Percentiles rank a stretch among this genome's conserved stretches.
Conservation (phyloP, 2,888 invertebrate genomes). For the Imbricaverruca yamaguchii region DNA sequence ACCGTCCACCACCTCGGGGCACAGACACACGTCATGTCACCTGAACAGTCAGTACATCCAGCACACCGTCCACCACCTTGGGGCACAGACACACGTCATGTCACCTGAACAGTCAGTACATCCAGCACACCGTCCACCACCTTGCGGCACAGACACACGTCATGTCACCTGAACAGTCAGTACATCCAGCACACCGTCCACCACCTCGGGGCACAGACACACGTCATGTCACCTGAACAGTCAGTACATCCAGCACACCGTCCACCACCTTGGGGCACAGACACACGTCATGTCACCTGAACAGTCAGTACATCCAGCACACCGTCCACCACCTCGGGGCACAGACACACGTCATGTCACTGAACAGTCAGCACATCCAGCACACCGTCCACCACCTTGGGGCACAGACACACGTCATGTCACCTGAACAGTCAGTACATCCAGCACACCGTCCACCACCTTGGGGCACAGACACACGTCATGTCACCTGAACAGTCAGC, state of each 20-base stretch:
- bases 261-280: constrained; percentile 61
- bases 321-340: constrained; percentile 69
- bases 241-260: constrained; percentile 80
- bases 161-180: no score
- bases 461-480: constrained; percentile 37
- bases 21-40: background rate
- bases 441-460: constrained; percentile 82
- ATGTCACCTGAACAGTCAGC: no score
- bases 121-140: constrained; percentile 85
- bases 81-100: constrained; percentile 5
- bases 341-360: background rate
- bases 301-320: no score
- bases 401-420: background rate
- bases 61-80: constrained; percentile 76
- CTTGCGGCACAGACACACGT: constrained; percentile 40
- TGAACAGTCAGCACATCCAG: no score
- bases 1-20: constrained; percentile 69
- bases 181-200: constrained; percentile 86
- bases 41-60: no score
- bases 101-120: no score
- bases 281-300: background rate
- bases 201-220: constrained; percentile 50
- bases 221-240: no score
- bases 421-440: no score
- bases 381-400: constrained; percentile 75